Evolutionary conservation across 1,140 invertebrate species (phyloP), one percentile per base, ranked within the genome.

Genomic region (Drosophila insularis): DNA sequence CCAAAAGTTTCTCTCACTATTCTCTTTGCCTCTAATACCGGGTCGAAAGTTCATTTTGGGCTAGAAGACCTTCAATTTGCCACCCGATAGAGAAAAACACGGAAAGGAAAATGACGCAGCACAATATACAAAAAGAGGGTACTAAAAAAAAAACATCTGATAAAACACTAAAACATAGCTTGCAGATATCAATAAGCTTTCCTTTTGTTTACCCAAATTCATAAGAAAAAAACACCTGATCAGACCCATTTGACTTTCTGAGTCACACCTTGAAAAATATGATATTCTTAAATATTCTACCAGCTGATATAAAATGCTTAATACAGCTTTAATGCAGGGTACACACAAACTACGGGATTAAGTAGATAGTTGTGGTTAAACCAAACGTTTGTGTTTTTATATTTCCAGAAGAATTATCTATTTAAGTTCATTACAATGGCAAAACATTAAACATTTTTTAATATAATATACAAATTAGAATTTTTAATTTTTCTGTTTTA

Each of bases 21-120:
- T 19, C 17, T 7, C 35, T 39, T 37, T 21, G 40, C 8, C 63
- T 7, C 54, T 46, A 73, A 71, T 63, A 80, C 50, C 69, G 74
- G 69, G 71, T 78, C 80, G 61, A 78, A 78, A 82, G 80, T 78
- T 82, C 67, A 82, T 56, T 55, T 40, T 61, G 55, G 63, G 39
- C 27, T 53, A 59, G 17, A 54, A 72, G 63, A 69, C 60, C 60
- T 66, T 58, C 69, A 39, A 56, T 56, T 37, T 37, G 32, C 23
- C 21, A 56, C n/a, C n/a, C 35, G 32, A 14, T 17, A 32, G 1
- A 32, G 55, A 27, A 19, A 19, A 17, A 17, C 8, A 10, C 1
- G n/a, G 32, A 8, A 32, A 56, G 27, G 2, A 35, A 27, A 56
- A 32, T 32, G 43, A 50, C 43, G 43, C 43, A 50, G 43, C 43